Evolutionary conservation across 37 sponge, comb jelly and placozoan species (phyloP), one percentile per base, ranked within the genome.

Genomic region (Aplysina aerophoba): DNA sequence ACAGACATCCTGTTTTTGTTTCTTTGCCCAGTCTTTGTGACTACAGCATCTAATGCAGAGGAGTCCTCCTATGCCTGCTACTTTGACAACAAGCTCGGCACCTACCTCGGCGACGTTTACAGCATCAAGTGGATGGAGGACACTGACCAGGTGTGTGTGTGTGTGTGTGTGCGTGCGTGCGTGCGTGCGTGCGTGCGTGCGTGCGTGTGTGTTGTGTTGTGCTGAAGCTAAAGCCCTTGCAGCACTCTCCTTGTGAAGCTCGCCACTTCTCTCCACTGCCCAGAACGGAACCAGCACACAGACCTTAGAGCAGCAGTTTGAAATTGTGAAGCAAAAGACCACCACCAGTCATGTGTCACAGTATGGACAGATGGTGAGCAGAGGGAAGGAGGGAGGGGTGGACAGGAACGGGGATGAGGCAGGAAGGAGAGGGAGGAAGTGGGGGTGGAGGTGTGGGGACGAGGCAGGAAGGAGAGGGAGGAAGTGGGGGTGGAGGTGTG

Each of bases 51-150:
- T 55, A 91, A 94, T 63, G 57, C 92, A 12, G 14, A 59, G 5
- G 88, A 91, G 72, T 83, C 81, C 0, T 94, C 95, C 19, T 94
- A 87, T 63, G 95, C 95, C 4, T 94, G 95, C 68, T 91, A 91
- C 74, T 88, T 54, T 40, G 92, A 94, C 79, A 24, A 66, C 12
- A 55, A 55, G 17, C 68, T 88, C 37, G 82, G 60, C 16, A 90
- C 91, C 4, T 94, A 89, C 79, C 95, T 94, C 3, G 95, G 95
- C 5, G 95, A 94, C 63, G 82, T 81, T 34, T 94, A 84, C 92
- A 86, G 87, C 83, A 81, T 94, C 66, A 94, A 94, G 62, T 94
- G 95, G 95, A 94, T 94, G 92, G 87, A 94, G 75, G 81, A 94
- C 69, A 81, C 83, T 33, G 95, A 94, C 35, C 30, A 83, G 56